These are phyloP conservation scores for Oedothorax gibbosus DNA, from an alignment of 1,140 invertebrate species.

Conservation along the genomic window DNA sequence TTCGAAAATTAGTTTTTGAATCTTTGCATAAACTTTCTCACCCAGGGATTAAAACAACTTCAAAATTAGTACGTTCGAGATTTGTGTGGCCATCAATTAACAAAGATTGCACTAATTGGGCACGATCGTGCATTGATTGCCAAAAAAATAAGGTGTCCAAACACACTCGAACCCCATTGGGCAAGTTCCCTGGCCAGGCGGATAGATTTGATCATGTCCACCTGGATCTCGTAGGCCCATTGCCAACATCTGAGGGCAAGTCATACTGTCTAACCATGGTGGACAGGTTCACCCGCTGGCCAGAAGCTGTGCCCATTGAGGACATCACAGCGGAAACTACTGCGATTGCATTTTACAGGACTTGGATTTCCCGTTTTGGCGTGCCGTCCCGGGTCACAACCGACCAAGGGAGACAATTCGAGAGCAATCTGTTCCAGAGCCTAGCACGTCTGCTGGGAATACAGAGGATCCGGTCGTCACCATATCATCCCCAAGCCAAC, in stretches of 20 bases:
- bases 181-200: neutral
- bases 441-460: neutral
- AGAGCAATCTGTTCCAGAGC: too few species aligned
- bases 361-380: slow-evolving; percentile 28
- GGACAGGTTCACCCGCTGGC: neutral
- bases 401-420: slow-evolving; percentile 23
- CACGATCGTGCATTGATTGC: neutral
- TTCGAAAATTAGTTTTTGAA: slow-evolving; percentile 22
- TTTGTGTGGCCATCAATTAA: slow-evolving; percentile 25
- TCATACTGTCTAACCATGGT: slow-evolving; percentile 14
- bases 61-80: neutral
- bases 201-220: neutral
- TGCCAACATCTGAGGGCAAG: neutral
- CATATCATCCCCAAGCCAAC: slow-evolving; percentile 22
- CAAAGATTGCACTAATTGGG: neutral
- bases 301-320: slow-evolving; percentile 4
- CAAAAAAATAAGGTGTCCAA: neutral
- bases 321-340: neutral
- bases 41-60: slow-evolving; percentile 23
- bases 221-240: slow-evolving; percentile 16
- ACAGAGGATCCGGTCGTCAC: neutral
- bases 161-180: neutral
- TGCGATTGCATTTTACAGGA: neutral
- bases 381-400: neutral
- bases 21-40: slow-evolving; percentile 43